Percentiles rank a stretch among this genome's conserved stretches.
phyloP scores from a whole-genome alignment of 2,888 invertebrate species.

The Pheosia gnoma region DNA sequence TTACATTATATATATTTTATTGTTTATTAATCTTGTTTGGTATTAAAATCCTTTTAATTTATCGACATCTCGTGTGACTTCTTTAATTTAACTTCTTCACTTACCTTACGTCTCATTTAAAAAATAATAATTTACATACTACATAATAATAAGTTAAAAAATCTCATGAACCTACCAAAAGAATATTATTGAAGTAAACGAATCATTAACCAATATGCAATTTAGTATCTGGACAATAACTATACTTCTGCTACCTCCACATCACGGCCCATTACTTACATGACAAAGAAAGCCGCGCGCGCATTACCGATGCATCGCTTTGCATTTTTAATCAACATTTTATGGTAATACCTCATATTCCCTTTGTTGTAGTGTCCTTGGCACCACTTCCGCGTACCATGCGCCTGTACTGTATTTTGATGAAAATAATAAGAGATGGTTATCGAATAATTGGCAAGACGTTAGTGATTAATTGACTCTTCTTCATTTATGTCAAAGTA shows the following conservation, averaged over 20 bases:
- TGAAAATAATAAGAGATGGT: conserved; percentile 22
- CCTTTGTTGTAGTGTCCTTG: conserved; percentile 24
- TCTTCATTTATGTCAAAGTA: not conserved
- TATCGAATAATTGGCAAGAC: conserved; percentile 1
- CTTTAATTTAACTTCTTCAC: no score
- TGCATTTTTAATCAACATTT: conserved; percentile 23
- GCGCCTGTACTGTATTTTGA: conserved; percentile 20
- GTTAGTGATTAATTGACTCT: conserved; percentile 1
- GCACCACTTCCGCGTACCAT: conserved; percentile 25
- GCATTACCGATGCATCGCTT: conserved; percentile 7
- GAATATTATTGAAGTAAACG: not conserved
- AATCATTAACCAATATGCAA: not conserved
- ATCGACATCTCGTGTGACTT: no score
- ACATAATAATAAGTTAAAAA: no score
- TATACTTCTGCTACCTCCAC: conserved; percentile 15
- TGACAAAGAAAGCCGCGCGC: conserved; percentile 39
- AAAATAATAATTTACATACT: no score
- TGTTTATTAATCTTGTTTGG: no score
- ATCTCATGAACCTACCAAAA: not conserved
- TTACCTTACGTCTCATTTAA: no score
- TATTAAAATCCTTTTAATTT: no score
- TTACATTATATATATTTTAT: no score
- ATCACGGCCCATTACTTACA: conserved; percentile 19
- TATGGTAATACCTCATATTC: conserved; percentile 21
- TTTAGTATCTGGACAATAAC: not conserved